phyloP scores from a whole-genome alignment of 1,140 invertebrate genomes.

The Plodia interpunctella region DNA sequence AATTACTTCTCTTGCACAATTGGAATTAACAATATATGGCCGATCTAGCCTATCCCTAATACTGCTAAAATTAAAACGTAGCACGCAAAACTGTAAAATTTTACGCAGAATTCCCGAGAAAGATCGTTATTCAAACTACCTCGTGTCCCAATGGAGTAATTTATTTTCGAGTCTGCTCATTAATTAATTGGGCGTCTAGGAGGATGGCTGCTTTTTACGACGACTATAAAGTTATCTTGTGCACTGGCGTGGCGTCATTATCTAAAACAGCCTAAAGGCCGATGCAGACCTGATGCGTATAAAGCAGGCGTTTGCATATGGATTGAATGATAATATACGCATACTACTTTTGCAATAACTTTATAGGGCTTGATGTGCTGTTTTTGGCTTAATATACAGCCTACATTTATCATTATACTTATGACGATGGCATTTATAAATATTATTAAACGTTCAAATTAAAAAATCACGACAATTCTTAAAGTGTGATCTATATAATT shows the following conservation, averaged over 20 bases:
- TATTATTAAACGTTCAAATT: too few species aligned
- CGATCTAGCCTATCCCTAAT: not conserved
- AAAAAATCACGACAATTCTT: too few species aligned
- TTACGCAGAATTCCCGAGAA: conserved; percentile 33
- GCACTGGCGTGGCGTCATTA: conserved; percentile 40
- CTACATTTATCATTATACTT: too few species aligned
- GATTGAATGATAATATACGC: too few species aligned
- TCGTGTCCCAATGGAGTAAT: conserved; percentile 51
- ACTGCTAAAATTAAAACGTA: conserved; percentile 9
- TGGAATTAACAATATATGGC: not conserved
- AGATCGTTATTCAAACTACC: conserved; percentile 53
- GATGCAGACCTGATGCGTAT: not conserved
- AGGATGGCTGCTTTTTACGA: conserved; percentile 60
- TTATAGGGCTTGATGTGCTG: too few species aligned
- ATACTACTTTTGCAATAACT: too few species aligned
- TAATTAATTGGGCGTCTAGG: conserved; percentile 61
- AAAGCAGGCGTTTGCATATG: too few species aligned
- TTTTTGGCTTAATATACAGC: too few species aligned
- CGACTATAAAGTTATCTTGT: conserved; percentile 43
- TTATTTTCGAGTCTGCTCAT: conserved; percentile 61
- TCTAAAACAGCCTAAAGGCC: conserved; percentile 27
- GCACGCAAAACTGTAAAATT: conserved; percentile 35
- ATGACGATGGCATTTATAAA: too few species aligned
- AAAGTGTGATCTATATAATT: too few species aligned
- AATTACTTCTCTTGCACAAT: too few species aligned